These are phyloP conservation scores for Lutjanus argentimaculatus DNA, from an alignment of 2,797 vertebrate species.

Conservation along the genomic window DNA sequence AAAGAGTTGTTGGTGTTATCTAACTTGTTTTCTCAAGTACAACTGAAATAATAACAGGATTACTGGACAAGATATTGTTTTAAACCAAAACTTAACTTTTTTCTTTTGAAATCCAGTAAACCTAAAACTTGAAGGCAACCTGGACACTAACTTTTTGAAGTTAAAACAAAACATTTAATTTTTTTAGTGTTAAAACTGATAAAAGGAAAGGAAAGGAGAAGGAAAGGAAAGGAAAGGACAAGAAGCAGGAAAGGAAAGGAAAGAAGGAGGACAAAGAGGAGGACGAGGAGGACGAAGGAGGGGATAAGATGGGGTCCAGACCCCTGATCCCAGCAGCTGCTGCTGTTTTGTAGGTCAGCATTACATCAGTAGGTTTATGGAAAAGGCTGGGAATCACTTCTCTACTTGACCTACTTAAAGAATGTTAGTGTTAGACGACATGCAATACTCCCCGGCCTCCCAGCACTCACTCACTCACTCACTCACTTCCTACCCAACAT, in stretches of 20 bases:
- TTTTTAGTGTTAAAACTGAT: no score
- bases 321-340: conserved; percentile 77
- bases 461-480: conserved; percentile 74
- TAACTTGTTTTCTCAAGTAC: no score
- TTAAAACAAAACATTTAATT: no score
- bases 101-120: no score
- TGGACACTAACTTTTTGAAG: no score
- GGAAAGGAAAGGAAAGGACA: neutral
- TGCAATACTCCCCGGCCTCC: conserved; percentile 73
- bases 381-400: conserved; percentile 80
- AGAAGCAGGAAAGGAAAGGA: neutral
- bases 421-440: conserved; percentile 80
- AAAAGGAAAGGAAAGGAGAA: conserved; percentile 11
- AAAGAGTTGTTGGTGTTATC: no score
- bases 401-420: conserved; percentile 83
- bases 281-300: conserved; percentile 30
- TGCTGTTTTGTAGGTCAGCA: conserved; percentile 83
- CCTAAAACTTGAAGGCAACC: no score
- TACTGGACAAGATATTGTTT: no score
- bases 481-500: conserved; percentile 68
- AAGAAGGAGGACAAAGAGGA: conserved; percentile 11
- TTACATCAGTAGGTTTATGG: conserved; percentile 82
- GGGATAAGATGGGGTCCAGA: conserved; percentile 61
- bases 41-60: no score
- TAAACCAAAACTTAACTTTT: no score